Conservation (phyloP, 2,797 vertebrate species). For the Hybognathus amarus region DNA sequence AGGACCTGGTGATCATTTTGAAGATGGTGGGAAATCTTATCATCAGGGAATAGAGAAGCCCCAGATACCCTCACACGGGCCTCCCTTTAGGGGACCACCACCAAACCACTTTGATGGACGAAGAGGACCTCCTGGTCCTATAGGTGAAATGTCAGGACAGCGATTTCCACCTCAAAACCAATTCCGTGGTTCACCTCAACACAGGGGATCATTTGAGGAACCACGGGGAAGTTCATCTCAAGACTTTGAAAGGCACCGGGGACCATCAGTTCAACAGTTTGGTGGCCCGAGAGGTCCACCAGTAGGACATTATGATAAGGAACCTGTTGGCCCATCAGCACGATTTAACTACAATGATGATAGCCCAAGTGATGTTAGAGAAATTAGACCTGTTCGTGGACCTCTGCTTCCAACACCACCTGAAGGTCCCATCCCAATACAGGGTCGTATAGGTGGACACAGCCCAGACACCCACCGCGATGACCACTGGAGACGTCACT, state of each 20-base stretch:
- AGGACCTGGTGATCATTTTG: slow-evolving; percentile 80
- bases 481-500: slow-evolving; percentile 81
- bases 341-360: slow-evolving; percentile 84
- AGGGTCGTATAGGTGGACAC: slow-evolving; percentile 76
- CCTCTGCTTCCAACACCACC: slow-evolving; percentile 87
- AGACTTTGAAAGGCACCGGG: slow-evolving; percentile 70
- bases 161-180: slow-evolving; percentile 77
- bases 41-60: slow-evolving; percentile 73
- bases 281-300: slow-evolving; percentile 68
- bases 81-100: slow-evolving; percentile 73
- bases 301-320: slow-evolving; percentile 75
- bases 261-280: slow-evolving; percentile 71
- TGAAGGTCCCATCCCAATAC: slow-evolving; percentile 74
- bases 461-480: slow-evolving; percentile 83
- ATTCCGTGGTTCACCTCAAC: slow-evolving; percentile 74
- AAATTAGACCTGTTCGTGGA: slow-evolving; percentile 81
- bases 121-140: slow-evolving; percentile 72
- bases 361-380: slow-evolving; percentile 70
- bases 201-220: slow-evolving; percentile 86
- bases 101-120: slow-evolving; percentile 86
- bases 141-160: slow-evolving; percentile 75
- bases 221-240: slow-evolving; percentile 64
- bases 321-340: slow-evolving; percentile 69
- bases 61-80: slow-evolving; percentile 64
- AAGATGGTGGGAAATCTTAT: slow-evolving; percentile 72